A percentile compares a stretch with the other conserved stretches of the same genome.
These are phyloP conservation scores for Drosophila parvula DNA, from an alignment of 1,140 invertebrate genomes.

Conservation along the genomic window DNA sequence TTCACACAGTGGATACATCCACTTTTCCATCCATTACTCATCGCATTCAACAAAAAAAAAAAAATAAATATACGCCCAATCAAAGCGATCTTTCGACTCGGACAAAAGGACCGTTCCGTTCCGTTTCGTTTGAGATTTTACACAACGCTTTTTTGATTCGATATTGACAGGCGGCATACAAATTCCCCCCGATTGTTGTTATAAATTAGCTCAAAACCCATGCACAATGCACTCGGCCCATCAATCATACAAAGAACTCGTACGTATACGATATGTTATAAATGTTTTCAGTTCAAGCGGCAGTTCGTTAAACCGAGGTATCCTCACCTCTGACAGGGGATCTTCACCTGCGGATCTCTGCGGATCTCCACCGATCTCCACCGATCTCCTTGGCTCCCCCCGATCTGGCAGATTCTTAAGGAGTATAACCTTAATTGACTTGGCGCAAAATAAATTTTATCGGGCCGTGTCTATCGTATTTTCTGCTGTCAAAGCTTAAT, in stretches of 20 bases:
- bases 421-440: conserved; percentile 74
- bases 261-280: conserved; percentile 36
- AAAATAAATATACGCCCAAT: conserved; percentile 51
- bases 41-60: conserved; percentile 71
- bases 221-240: conserved; percentile 68
- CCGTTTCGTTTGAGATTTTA: conserved; percentile 45
- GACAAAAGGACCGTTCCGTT: conserved; percentile 69
- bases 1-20: conserved; percentile 67
- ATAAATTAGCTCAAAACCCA: conserved; percentile 77
- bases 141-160: conserved; percentile 63
- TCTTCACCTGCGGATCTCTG: conserved; percentile 47
- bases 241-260: conserved; percentile 62
- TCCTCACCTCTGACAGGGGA: conserved; percentile 29
- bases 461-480: conserved; percentile 68
- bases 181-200: conserved; percentile 72
- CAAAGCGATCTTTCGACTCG: conserved; percentile 49
- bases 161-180: conserved; percentile 79
- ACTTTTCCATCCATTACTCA: conserved; percentile 76
- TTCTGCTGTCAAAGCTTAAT: conserved; percentile 77
- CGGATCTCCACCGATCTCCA: conserved; percentile 30
- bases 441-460: conserved; percentile 52
- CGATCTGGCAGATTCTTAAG: conserved; percentile 31
- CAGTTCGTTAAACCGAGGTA: conserved; percentile 67
- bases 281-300: conserved; percentile 49
- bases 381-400: conserved; percentile 9